Evolutionary conservation across 2,797 vertebrate genomes (phyloP).

Genomic region (Chrosomus eos): DNA sequence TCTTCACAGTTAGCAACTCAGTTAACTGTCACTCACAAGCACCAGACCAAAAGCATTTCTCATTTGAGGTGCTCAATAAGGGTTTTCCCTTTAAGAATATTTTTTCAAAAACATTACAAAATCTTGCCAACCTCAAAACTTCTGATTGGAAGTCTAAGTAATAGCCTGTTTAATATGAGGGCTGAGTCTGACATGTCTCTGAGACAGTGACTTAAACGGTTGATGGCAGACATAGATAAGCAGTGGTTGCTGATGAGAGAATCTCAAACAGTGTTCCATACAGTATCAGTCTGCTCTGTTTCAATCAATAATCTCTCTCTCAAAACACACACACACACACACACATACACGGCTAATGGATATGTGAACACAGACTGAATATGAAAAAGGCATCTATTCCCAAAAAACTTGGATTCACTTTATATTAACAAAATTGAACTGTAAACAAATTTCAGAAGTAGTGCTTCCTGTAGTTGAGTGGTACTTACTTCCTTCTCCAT

Average conservation of each 20-base stretch:
- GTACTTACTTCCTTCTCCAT: conserved; percentile 98
- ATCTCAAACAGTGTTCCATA: conserved; percentile 5
- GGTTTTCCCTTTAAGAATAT: background rate
- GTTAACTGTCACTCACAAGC: background rate
- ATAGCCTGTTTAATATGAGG: conserved; percentile 13
- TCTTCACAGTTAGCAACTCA: background rate
- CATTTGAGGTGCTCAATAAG: background rate
- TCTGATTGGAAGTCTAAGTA: background rate
- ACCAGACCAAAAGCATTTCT: background rate
- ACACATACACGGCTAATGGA: background rate
- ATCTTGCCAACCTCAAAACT: background rate
- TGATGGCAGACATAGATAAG: conserved; percentile 9
- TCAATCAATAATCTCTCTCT: background rate
- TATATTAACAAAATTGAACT: background rate
- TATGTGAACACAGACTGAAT: conserved; percentile 1
- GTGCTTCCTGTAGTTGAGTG: background rate
- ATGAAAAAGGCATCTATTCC: background rate
- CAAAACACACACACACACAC: background rate
- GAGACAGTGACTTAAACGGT: background rate
- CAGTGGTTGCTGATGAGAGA: conserved; percentile 7
- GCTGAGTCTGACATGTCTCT: background rate
- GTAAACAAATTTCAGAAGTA: background rate
- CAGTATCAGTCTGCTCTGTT: background rate
- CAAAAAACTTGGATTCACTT: background rate
- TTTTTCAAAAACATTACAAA: background rate